Evolutionary conservation across 2,888 invertebrate species (phyloP), one percentile per base, ranked within the genome.

Genomic region (Orthosia incerta): DNA sequence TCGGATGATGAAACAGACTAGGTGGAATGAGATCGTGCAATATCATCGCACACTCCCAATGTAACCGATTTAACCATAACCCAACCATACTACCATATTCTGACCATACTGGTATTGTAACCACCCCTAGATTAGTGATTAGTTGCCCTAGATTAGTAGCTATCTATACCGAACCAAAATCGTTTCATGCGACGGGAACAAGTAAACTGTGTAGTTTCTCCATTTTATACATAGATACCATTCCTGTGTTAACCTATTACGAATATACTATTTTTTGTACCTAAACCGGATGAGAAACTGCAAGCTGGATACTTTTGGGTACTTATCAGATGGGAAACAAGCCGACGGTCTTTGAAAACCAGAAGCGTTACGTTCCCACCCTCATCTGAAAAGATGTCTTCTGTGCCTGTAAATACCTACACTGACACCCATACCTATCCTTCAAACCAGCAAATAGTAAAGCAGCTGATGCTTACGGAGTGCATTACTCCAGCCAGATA

Each of bases 141-240:
- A 9, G n/a, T 39, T 39, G 31, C 7, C 7, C 31, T 31, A 31
- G 5, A 31, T 31, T 31, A 31, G 7, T 31, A 26, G 4, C 4
- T 64, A 53, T 20, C n/a, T 26, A 60, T n/a, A 45, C 31, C 16
- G n/a, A 13, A 45, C n/a, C 12, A 31, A 26, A 18, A 5, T 46
- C 3, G 5, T 50, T 23, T 39, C 56, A 57, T 57, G 16, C n/a
- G 39, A 56, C n/a, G 3, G 39, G 16, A 50, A 70, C 12, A 59
- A 45, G 5, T 3, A 46, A 71, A 60, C 31, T 18, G 31, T 72
- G 23, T 61, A 61, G 31, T 53, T 72, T 72, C 46, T 72, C 72
- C 20, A 72, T 46, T 53, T 60, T 46, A 51, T 69, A 26, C 16
- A 18, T 61, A 3, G 16, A 11, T 16, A 61, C 20, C 1, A 20